Conservation (phyloP, 2,888 invertebrate genomes). For the Stenichneumon culpator region DNA sequence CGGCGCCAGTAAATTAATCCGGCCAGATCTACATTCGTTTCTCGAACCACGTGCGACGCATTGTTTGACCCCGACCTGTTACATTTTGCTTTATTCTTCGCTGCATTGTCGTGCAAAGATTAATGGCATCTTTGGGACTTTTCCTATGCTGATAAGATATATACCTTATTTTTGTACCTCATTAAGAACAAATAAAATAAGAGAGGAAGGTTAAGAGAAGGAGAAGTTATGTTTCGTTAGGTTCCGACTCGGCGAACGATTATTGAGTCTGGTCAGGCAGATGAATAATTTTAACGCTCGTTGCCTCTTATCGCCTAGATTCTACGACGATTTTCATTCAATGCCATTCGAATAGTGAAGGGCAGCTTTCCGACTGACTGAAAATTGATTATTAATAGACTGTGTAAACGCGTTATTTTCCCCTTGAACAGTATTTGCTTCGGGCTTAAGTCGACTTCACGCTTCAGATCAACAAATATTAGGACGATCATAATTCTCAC, state of each 20-base stretch:
- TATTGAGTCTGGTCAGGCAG: background rate
- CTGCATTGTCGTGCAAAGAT: background rate
- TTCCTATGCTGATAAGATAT: slow-evolving; percentile 24
- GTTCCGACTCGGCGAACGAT: background rate
- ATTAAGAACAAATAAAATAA: background rate
- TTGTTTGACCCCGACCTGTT: background rate
- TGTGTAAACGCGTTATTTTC: slow-evolving; percentile 6
- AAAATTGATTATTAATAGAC: slow-evolving; percentile 39
- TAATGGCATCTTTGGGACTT: slow-evolving; percentile 16
- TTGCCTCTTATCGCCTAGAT: slow-evolving; percentile 11
- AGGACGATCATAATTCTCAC: background rate
- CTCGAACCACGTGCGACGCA: slow-evolving; percentile 12
- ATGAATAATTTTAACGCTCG: slow-evolving; percentile 31
- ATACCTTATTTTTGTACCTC: background rate
- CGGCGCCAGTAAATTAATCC: slow-evolving; percentile 30
- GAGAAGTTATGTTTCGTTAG: slow-evolving; percentile 20
- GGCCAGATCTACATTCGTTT: slow-evolving; percentile 23
- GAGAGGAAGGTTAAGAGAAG: background rate
- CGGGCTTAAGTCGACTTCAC: background rate
- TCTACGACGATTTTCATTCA: background rate
- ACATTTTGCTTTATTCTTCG: background rate
- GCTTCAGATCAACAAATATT: slow-evolving; percentile 13
- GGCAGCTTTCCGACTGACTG: slow-evolving; percentile 23
- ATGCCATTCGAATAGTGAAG: slow-evolving; percentile 28
- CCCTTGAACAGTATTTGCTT: slow-evolving; percentile 16